A percentile compares a stretch with the other conserved stretches of the same genome.
Evolutionary conservation across 2,113 vertebrate genomes (phyloP).

Genomic region (Kryptolebias marmoratus): DNA sequence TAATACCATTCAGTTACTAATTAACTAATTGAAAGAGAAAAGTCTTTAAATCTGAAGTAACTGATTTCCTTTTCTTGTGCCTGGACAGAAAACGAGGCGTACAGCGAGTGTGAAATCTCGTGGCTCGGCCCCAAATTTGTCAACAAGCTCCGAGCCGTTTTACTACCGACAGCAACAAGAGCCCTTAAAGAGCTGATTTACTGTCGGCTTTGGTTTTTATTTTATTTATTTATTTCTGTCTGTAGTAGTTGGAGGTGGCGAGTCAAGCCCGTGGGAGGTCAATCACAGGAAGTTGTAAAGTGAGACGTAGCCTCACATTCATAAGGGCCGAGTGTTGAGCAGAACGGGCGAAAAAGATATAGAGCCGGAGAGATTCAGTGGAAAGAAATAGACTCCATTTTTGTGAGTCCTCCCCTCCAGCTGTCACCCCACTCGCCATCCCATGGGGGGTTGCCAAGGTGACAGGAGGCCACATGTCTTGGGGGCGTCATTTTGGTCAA

Average conservation of each 20-base stretch:
- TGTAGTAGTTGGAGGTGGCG: slow-evolving; percentile 11
- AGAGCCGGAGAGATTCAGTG: slow-evolving; percentile 59
- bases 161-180: slow-evolving; percentile 38
- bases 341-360: slow-evolving; percentile 40
- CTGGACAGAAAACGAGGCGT: slow-evolving; percentile 49
- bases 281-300: slow-evolving; percentile 63
- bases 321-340: slow-evolving; percentile 30
- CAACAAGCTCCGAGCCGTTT: slow-evolving; percentile 47
- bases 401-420: slow-evolving; percentile 79
- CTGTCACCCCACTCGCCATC: slow-evolving; percentile 80
- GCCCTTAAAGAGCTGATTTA: slow-evolving; percentile 58
- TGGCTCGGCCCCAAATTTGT: slow-evolving; percentile 45
- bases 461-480: slow-evolving; percentile 87
- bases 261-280: slow-evolving; percentile 49
- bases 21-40: slow-evolving; percentile 69
- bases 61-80: slow-evolving; percentile 48
- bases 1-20: slow-evolving; percentile 70
- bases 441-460: slow-evolving; percentile 85
- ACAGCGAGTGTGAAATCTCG: slow-evolving; percentile 66
- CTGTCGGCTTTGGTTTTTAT: slow-evolving; percentile 2
- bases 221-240: not conserved
- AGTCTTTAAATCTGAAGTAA: slow-evolving; percentile 60
- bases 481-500: slow-evolving; percentile 84
- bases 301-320: slow-evolving; percentile 53
- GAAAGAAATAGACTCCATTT: slow-evolving; percentile 80